phyloP scores from a whole-genome alignment of 2,797 vertebrate species.

The Microchirus variegatus region DNA sequence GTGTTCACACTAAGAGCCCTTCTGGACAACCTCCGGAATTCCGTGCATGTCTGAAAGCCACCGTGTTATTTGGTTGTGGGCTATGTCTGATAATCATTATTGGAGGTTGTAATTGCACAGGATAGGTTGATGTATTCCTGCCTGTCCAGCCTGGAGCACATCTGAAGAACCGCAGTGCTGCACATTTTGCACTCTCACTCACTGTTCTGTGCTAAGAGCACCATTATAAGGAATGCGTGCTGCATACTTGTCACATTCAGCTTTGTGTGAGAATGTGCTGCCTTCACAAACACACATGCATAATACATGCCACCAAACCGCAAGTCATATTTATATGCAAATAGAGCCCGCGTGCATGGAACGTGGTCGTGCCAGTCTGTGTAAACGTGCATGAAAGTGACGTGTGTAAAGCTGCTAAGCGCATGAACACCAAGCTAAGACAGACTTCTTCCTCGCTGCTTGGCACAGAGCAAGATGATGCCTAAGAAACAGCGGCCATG shows the following conservation, averaged over 20 bases:
- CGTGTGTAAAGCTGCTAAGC: conserved; percentile 20
- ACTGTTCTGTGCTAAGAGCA: conserved; percentile 36
- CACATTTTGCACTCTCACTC: conserved; percentile 41
- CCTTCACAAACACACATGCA: conserved; percentile 28
- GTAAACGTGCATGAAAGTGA: not conserved
- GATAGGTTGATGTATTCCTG: conserved; percentile 24
- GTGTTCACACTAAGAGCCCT: not conserved
- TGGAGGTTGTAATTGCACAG: conserved; percentile 55
- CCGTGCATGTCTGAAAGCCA: not conserved
- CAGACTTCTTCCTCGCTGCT: conserved; percentile 34
- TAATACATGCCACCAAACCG: conserved; percentile 41
- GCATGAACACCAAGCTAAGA: conserved; percentile 42
- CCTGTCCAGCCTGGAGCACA: conserved; percentile 33
- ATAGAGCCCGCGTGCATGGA: conserved; percentile 21
- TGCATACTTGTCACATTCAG: conserved; percentile 42
- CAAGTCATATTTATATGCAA: conserved; percentile 46
- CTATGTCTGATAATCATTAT: conserved; percentile 53
- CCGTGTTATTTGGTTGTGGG: conserved; percentile 55
- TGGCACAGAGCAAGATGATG: conserved; percentile 59
- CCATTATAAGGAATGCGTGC: conserved; percentile 39
- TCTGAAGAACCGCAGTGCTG: conserved; percentile 47
- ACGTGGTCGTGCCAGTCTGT: conserved; percentile 7
- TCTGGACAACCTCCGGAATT: not conserved
- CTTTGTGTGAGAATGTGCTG: conserved; percentile 34
- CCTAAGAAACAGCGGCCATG: conserved; percentile 64